Percentiles rank a stretch among this genome's conserved stretches.
phyloP scores from a whole-genome alignment of 1,140 invertebrate genomes.

The Amyelois transitella region DNA sequence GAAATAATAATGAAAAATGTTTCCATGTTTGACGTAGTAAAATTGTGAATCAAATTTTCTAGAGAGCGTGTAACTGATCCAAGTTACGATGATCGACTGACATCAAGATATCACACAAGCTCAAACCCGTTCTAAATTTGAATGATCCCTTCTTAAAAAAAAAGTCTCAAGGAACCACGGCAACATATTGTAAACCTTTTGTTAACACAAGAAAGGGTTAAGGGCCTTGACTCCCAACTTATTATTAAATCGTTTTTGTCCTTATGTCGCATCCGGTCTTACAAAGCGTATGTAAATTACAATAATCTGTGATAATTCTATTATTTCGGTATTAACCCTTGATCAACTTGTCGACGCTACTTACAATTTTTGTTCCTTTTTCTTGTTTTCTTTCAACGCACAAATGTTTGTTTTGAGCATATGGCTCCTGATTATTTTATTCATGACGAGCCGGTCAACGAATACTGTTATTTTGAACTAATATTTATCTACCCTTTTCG shows the following conservation, averaged over 20 bases:
- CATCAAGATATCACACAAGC: constrained; percentile 37
- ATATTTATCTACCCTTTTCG: constrained; percentile 21
- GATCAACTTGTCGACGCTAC: constrained; percentile 58
- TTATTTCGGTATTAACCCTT: constrained; percentile 60
- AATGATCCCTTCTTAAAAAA: constrained; percentile 67
- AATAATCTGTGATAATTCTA: constrained; percentile 72
- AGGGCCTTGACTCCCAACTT: constrained; percentile 57
- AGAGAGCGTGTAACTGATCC: constrained; percentile 34
- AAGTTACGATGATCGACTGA: constrained; percentile 52
- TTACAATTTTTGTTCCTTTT: constrained; percentile 22
- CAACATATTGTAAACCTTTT: constrained; percentile 70
- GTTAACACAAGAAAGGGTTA: constrained; percentile 66
- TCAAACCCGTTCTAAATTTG: constrained; percentile 65
- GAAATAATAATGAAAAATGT: too few relatives aligned
- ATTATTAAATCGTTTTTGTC: constrained; percentile 74
- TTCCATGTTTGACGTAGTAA: too few relatives aligned
- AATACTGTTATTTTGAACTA: constrained; percentile 17
- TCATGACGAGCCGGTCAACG: constrained; percentile 8
- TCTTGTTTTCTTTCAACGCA: constrained; percentile 21
- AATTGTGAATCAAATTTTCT: background rate
- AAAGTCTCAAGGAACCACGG: constrained; percentile 41
- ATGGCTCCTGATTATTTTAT: constrained; percentile 34
- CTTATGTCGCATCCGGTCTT: constrained; percentile 65
- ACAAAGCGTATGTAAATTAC: constrained; percentile 71
- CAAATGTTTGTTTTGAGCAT: constrained; percentile 60